Evolutionary conservation across 2,797 vertebrate species (phyloP).

Genomic region (Spondyliosoma cantharus): DNA sequence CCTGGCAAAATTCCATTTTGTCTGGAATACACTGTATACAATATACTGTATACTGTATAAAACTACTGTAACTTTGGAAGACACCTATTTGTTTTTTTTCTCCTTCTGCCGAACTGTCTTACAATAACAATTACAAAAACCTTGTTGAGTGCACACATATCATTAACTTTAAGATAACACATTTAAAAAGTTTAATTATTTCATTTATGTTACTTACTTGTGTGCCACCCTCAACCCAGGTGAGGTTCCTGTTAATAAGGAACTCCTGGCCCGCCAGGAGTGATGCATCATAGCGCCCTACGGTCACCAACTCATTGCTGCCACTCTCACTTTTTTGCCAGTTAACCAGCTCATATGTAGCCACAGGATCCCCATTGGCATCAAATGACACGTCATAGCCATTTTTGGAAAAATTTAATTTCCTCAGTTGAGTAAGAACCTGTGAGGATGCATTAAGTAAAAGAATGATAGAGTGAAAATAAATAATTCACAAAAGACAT

Average conservation of each 20-base stretch:
- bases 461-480: background rate
- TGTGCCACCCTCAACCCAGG: conserved; percentile 52
- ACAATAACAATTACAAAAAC: background rate
- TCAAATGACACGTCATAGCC: conserved; percentile 70
- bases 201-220: background rate
- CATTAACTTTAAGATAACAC: background rate
- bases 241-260: conserved; percentile 63
- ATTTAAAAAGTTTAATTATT: background rate
- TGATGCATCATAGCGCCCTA: conserved; percentile 78
- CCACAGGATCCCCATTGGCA: conserved; percentile 76
- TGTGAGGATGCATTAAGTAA: background rate
- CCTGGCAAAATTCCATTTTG: too few species aligned
- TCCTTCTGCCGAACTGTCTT: too few species aligned
- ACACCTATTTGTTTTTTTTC: too few species aligned
- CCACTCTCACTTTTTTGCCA: conserved; percentile 74
- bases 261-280: conserved; percentile 71
- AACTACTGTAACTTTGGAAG: too few species aligned
- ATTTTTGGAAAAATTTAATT: conserved; percentile 2
- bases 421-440: conserved; percentile 8
- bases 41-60: too few species aligned
- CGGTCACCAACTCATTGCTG: conserved; percentile 67
- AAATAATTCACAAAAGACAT: too few species aligned
- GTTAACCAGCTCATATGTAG: conserved; percentile 83
- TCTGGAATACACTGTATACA: too few species aligned
- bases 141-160: too few species aligned